Base-by-base conservation (phyloP, 2,113 vertebrate species). In the Benitochromis conjunctus region DNA sequence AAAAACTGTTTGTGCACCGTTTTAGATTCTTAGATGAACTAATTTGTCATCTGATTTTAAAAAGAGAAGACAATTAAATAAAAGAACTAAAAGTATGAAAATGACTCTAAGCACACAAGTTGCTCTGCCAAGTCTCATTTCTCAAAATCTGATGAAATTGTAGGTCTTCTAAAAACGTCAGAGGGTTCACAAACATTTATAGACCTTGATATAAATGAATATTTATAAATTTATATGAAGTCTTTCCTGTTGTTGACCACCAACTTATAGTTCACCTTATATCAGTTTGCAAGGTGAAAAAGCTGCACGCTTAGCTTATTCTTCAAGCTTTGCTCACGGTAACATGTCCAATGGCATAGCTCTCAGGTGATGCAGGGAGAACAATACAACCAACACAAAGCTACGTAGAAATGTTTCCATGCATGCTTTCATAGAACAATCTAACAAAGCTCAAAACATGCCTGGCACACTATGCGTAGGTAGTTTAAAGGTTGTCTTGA, bases 31-130 rank as follows among this genome's bases (percentile, higher is more conserved):
- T 9, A 29, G 2, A 18, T 43, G n/a, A 29, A 9, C 69, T 51
- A 5, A 74, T 48, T 29, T 29, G 24, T 74, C 43, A 46, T 46
- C 64, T 69, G 64, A 69, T 71, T 71, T 71, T 71, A 43, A 24
- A 69, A 71, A 71, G 41, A 71, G 38, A 71, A 41, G 13, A 7
- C 41, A 18, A 71, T 26, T 71, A 43, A 69, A 43, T 69, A 24
- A 11, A 69, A 2, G 8, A 71, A 71, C 13, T 24, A 46, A 43
- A 46, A 18, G 1, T 71, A 0, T 18, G 24, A 74, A 0, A 31
- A 26, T 2, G 24, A 51, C 24, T 48, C 69, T 11, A 11, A 74
- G 14, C 43, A 19, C 16, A 71, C 13, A 18, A 2, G 24, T 51
- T 29, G 43, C 43, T 48, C 69, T 74, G 14, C 43, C 43, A 12